These are phyloP conservation scores for Podilymbus podiceps DNA, from an alignment of 2,113 vertebrate species.

Conservation along the genomic window DNA sequence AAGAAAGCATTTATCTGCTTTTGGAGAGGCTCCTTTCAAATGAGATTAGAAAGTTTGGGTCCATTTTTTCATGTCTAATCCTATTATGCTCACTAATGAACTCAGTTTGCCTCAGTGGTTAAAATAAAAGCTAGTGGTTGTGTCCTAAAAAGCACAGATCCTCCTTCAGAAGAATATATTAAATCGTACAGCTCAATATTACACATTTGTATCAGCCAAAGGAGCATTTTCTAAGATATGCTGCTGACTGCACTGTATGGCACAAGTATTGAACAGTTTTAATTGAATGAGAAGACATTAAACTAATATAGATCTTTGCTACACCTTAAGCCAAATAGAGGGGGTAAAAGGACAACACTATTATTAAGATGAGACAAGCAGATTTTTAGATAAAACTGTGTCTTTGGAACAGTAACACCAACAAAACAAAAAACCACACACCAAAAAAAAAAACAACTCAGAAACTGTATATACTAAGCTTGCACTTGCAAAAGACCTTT, in stretches of 20 bases:
- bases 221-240: not conserved
- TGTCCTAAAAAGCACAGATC: slow-evolving; percentile 49
- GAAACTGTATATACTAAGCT: not conserved
- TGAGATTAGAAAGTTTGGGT: slow-evolving; percentile 55
- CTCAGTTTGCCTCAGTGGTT: slow-evolving; percentile 52
- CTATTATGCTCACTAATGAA: slow-evolving; percentile 68
- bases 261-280: slow-evolving; percentile 2
- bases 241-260: not conserved
- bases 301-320: slow-evolving; percentile 57
- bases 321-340: slow-evolving; percentile 17
- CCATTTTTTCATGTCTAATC: slow-evolving; percentile 59
- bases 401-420: slow-evolving; percentile 9
- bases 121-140: slow-evolving; percentile 50
- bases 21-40: slow-evolving; percentile 58
- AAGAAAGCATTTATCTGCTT: slow-evolving; percentile 53
- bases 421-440: no score
- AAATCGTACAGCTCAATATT: not conserved
- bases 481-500: not conserved
- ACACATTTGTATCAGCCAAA: not conserved
- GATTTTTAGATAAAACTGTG: slow-evolving; percentile 49
- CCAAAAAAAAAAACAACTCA: not conserved
- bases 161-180: slow-evolving; percentile 41
- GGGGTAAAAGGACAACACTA: slow-evolving; percentile 30
- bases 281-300: slow-evolving; percentile 53
- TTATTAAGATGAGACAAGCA: slow-evolving; percentile 51